Base-by-base conservation (phyloP, 2,797 vertebrate species). In the Limnodromus scolopaceus region DNA sequence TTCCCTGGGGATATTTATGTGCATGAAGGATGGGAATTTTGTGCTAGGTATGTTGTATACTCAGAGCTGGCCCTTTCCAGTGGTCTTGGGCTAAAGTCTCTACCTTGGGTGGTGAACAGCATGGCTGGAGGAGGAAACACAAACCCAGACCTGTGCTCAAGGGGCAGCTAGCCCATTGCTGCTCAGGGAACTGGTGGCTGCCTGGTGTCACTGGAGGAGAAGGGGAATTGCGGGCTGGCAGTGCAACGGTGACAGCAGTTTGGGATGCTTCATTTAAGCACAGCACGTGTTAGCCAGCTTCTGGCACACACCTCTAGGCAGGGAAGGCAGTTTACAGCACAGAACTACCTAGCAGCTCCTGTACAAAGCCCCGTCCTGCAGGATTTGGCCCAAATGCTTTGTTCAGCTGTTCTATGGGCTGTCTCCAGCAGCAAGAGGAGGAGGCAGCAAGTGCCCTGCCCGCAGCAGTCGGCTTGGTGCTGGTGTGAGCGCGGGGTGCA, bases 401-500 rank as follows among this genome's bases (percentile, higher is more conserved):
- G 0, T 49, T 57, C 39, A 90, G 68, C 39, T 3, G 2, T 0
- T 2, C 27, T 65, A 18, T 5, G 0, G 1, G 39, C 11, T 22
- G 7, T 53, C 36, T 55, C 32, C 74, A 41, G 54, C 25, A 45
- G 1, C 14, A 30, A 43, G 36, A 45, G 58, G 10, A 4, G 23
- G 45, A 82, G 39, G 57, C 72, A 83, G 55, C 28, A 43, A 64
- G 53, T 48, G 64, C 48, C 45, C 58, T 60, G 61, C 63, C 58
- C 25, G 43, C 68, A n/a, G 84, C 51, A 53, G 39, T 55, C 39
- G 41, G 51, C 46, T 23, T 15, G 36, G 38, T 25, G 69, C 63
- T 51, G 65, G 14, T 54, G 38, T 16, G 19, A 70, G 39, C 0
- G 0, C 0, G 1, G 34, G n/a, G 58, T 45, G 46, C 70, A 6